Evolutionary conservation across 2,888 invertebrate species (phyloP), one percentile per base, ranked within the genome.

Genomic region (Catotricha subobsoleta): DNA sequence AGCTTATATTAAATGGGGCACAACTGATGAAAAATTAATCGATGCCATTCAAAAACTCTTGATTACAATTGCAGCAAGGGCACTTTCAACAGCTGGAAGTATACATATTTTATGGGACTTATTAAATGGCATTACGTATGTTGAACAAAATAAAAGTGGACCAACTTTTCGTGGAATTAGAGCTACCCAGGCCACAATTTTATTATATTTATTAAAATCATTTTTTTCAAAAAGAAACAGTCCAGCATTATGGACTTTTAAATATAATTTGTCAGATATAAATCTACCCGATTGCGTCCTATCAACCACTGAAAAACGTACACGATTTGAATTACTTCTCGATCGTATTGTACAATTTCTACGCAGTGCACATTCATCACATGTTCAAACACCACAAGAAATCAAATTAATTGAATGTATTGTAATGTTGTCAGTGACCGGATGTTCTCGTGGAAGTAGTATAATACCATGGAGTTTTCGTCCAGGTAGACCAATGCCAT

Each of bases 101-200:
- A 62, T 63, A 12, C 58, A 55, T 47, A 62, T 62, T 23, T 50
- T 63, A 13, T 63, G 62, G 62, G 62, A 63, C 29, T 51, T 61
- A 23, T 48, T 62, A 3, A 62, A 62, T 42, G 53, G 45, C 15
- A 16, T 46, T 13, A 16, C 36, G 15, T 46, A 55, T 43, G 56
- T 57, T 43, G 59, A 60, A 49, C 53, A 55, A 27, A 54, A 54
- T 19, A 55, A 60, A 43, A 49, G 52, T 2, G 43, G 50, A n/a
- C 47, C 46, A 34, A 53, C 59, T 9, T 49, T 57, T 18, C 53
- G 53, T 43, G 54, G 53, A 18, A 57, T 59, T 40, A 59, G 62
- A 5, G 49, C 57, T 0, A 53, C 54, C 4, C 61, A 59, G 29
- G 59, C 59, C 1, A 51, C 51, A 29, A 48, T 62, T 16, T 55